Base-by-base conservation (phyloP, 2,888 invertebrate genomes). In the Apeira syringaria region DNA sequence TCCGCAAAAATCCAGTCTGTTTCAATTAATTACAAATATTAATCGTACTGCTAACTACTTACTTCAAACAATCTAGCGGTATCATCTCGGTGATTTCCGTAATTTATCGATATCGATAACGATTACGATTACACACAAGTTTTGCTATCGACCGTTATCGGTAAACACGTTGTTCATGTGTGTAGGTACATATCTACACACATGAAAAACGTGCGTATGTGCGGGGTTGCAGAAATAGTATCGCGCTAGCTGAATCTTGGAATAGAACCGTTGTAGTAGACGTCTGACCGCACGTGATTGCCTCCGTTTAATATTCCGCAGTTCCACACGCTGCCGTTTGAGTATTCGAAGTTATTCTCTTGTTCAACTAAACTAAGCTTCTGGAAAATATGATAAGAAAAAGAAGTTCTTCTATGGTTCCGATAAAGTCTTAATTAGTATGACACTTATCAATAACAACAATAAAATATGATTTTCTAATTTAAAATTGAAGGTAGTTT, bases 91-190 rank as follows among this genome's bases (percentile, higher is more conserved):
- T 25, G 9, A 36, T 31, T 35, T 42, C 35, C 35, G 13, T 10
- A 20, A 42, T 8, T 18, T 30, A 41, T 29, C 34, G 25, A 11
- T 8, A 7, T 10, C 10, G 30, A 42, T 29, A 35, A 42, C 25
- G 26, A 30, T 30, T 31, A 36, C 15, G 13, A 35, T 15, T 17
- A 41, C 30, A 17, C 10, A 22, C 8, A 22, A 29, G 12, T 30
- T 30, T 30, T 35, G 34, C 9, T 31, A 36, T 31, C 36, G 25
- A 10, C n/a, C 18, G 26, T 42, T 42, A 42, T 42, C 31, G 30
- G 13, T n/a, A 35, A 31, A 30, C 31, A 35, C 25, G 30, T 42
- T 20, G 30, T 29, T 41, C 11, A 5, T 27, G 11, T 12, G 28
- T 18, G 9, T n/a, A n/a, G n/a, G n/a, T n/a, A n/a, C n/a, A n/a